Conservation (phyloP, 2,113 vertebrate genomes). For the Scophthalmus maximus region DNA sequence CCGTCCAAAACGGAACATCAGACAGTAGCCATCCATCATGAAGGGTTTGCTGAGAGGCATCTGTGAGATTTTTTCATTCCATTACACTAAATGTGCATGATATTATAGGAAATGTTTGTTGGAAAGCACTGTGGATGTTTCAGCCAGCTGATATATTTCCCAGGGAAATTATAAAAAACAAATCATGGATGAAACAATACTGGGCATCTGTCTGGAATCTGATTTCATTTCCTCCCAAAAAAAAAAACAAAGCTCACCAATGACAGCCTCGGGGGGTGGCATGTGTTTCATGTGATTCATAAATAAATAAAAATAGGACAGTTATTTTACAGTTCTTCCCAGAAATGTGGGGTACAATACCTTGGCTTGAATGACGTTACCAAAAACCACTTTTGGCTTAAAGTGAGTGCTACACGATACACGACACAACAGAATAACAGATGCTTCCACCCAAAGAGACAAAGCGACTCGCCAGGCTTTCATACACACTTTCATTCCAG, state of each 20-base stretch:
- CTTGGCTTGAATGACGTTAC: slow-evolving; percentile 39
- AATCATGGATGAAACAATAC: slow-evolving; percentile 56
- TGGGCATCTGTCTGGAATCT: slow-evolving; percentile 56
- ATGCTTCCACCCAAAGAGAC: slow-evolving; percentile 31
- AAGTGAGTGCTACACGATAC: slow-evolving; percentile 13
- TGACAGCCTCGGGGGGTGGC: slow-evolving; percentile 31
- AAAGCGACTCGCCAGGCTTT: slow-evolving; percentile 12
- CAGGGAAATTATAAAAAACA: slow-evolving; percentile 41
- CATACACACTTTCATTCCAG: slow-evolving; percentile 30
- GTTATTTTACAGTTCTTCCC: slow-evolving; percentile 41
- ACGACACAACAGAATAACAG: slow-evolving; percentile 40
- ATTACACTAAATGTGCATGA: slow-evolving; percentile 36
- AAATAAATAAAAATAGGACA: slow-evolving; percentile 19
- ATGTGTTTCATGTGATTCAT: slow-evolving; percentile 44
- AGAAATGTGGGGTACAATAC: slow-evolving; percentile 17
- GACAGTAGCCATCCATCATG: slow-evolving; percentile 34
- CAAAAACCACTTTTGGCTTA: slow-evolving; percentile 14
- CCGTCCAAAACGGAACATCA: background rate
- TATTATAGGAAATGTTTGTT: slow-evolving; percentile 43
- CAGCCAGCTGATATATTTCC: slow-evolving; percentile 33
- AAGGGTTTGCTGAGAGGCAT: slow-evolving; percentile 4
- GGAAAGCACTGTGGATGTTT: slow-evolving; percentile 38
- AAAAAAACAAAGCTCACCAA: slow-evolving; percentile 51
- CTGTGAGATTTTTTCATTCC: slow-evolving; percentile 51
- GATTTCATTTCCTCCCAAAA: slow-evolving; percentile 60